Evolutionary conservation across 1,140 invertebrate species (phyloP), one percentile per base, ranked within the genome.

Genomic region (Cecropterus lyciades): DNA sequence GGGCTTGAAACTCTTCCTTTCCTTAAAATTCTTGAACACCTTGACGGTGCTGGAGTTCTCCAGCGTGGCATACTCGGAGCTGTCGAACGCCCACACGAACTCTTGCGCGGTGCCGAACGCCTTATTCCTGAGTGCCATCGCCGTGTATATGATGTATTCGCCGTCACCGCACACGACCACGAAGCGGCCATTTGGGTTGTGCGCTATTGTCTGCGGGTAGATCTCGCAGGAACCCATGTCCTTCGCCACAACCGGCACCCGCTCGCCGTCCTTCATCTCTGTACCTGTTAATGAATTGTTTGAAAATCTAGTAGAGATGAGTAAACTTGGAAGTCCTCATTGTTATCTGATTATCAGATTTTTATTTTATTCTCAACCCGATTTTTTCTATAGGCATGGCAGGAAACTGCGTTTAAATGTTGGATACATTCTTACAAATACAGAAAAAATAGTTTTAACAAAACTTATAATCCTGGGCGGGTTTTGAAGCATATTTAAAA

Each of bases 181-280:
- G 93, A 99, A 99, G 49, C 98, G 95, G 45, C 99, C 99, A 92
- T 99, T 99, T 0, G 99, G 98, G 93, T 99, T 99, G 82, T 99
- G 99, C 15, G 97, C 96, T 70, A 99, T 98, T 0, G 97, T 99
- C 87, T 99, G 99, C 0, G 99, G 99, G 90, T 99, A 99, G 72
- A 99, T 99, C 93, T 99, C 99, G 93, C 98, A 99, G 14, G 98
- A 98, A 0, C 99, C 99, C 98, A 99, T 99, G 79, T 99, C 99
- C 88, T 99, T 99, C 0, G 99, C 96, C 1, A 97, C 96, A 6
- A 99, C 93, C 1, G 98, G 97, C 0, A 99, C 92, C 7, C 98
- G 94, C 91, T 99, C 98, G 0, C 98, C 98, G 90, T 99, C 98
- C 86, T 97, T 97, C 51, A 97, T 94, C 82, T 97, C 96, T 15